Evolutionary conservation across 2,888 invertebrate species (phyloP).

Genomic region (Coenonympha glycerion): DNA sequence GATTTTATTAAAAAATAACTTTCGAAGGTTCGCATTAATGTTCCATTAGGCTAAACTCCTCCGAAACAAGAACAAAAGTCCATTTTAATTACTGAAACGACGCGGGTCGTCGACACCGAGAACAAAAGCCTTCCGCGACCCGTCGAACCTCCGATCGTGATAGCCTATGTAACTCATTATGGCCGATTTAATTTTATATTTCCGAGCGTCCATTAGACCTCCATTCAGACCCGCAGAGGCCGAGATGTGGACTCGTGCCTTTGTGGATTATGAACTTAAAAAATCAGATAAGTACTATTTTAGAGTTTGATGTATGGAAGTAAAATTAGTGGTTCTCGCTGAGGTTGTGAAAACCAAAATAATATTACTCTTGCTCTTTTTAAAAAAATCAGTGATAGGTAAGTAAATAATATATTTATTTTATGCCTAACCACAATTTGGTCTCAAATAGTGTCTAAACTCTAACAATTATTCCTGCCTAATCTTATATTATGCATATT

Average conservation of each 20-base stretch:
- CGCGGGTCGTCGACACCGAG: slow-evolving; percentile 46
- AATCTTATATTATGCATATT: no score
- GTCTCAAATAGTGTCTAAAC: no score
- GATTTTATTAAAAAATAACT: slow-evolving; percentile 30
- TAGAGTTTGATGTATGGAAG: no score
- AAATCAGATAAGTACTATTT: no score
- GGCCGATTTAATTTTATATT: slow-evolving; percentile 66
- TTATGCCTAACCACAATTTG: no score
- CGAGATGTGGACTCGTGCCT: slow-evolving; percentile 48
- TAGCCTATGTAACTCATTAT: slow-evolving; percentile 64
- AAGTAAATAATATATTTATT: no score
- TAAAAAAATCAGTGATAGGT: no score
- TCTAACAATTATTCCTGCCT: no score
- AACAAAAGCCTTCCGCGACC: slow-evolving; percentile 55
- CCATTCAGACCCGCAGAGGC: slow-evolving; percentile 49
- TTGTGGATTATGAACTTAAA: slow-evolving; percentile 33
- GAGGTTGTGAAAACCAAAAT: no score
- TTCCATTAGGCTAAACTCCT: slow-evolving; percentile 33
- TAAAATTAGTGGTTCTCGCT: no score
- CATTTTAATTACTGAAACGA: slow-evolving; percentile 55
- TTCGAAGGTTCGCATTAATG: slow-evolving; percentile 31
- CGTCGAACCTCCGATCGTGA: slow-evolving; percentile 48
- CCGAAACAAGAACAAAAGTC: slow-evolving; percentile 44
- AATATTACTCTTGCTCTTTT: no score
- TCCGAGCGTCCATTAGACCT: slow-evolving; percentile 58